Evolutionary conservation across 2,888 invertebrate genomes (phyloP).

Genomic region (Luperina testacea): DNA sequence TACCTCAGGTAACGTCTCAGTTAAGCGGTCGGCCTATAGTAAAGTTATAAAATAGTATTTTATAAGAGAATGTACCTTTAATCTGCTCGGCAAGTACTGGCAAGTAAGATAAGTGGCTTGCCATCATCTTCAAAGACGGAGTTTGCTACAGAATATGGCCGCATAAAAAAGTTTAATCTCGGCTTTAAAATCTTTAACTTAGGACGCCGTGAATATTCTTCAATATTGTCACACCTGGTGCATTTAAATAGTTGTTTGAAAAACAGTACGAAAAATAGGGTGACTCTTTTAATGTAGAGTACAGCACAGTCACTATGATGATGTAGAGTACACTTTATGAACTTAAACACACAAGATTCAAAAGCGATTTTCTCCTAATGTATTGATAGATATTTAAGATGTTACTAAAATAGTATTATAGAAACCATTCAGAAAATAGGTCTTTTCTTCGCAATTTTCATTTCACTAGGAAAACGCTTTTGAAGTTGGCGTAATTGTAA

Average conservation of each 20-base stretch:
- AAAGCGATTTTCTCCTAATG: neutral
- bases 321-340: neutral
- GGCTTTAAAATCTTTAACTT: slow-evolving; percentile 27
- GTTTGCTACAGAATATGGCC: slow-evolving; percentile 18
- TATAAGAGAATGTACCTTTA: neutral
- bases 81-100: slow-evolving; percentile 11
- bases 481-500: neutral
- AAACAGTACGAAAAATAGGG: neutral
- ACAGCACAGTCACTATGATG: too few relatives aligned
- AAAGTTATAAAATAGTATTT: neutral
- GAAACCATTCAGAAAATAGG: neutral
- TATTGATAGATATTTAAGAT: neutral
- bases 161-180: slow-evolving; percentile 19
- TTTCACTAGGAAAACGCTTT: neutral
- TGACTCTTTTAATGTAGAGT: neutral
- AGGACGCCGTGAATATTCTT: neutral
- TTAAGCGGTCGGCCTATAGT: too few relatives aligned
- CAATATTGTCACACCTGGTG: neutral
- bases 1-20: too few relatives aligned
- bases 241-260: slow-evolving; percentile 5
- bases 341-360: too few relatives aligned
- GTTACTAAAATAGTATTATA: neutral
- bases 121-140: slow-evolving; percentile 1
- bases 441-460: neutral
- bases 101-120: slow-evolving; percentile 19